Evolutionary conservation across 2,113 vertebrate genomes (phyloP).

Genomic region (Platysternon megacephalum): DNA sequence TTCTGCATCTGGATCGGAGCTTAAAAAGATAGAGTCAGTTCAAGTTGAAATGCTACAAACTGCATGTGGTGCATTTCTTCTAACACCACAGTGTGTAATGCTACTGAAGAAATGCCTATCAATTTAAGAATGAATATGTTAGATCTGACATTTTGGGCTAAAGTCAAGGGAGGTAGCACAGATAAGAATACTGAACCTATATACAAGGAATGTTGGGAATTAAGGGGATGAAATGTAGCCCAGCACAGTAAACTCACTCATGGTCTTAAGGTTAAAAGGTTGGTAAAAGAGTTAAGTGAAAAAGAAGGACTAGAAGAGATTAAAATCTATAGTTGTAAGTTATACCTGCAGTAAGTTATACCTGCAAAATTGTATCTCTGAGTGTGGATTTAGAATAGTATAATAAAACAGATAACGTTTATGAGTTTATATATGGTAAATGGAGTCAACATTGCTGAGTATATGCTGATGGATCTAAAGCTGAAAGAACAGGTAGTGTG

Average conservation of each 20-base stretch:
- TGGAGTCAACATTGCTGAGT: background rate
- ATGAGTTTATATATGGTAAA: background rate
- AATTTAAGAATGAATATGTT: background rate
- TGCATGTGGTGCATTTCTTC: background rate
- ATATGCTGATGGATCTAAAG: background rate
- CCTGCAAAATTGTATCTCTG: background rate
- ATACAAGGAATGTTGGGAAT: background rate
- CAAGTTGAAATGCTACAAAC: background rate
- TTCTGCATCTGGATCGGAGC: background rate
- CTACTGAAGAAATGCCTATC: background rate
- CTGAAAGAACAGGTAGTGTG: background rate
- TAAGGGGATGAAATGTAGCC: background rate
- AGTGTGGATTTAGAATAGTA: background rate
- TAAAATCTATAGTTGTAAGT: background rate
- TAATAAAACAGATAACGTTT: background rate
- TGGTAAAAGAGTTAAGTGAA: background rate
- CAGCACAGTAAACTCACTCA: background rate
- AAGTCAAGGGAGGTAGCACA: background rate
- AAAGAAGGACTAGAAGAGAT: background rate
- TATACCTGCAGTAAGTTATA: background rate
- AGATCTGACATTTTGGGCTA: background rate
- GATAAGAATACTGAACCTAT: background rate
- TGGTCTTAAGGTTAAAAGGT: background rate
- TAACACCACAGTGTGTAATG: background rate
- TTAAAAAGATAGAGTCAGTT: background rate